Conservation (phyloP, 2,797 vertebrate species). For the Sparidentex hasta region DNA sequence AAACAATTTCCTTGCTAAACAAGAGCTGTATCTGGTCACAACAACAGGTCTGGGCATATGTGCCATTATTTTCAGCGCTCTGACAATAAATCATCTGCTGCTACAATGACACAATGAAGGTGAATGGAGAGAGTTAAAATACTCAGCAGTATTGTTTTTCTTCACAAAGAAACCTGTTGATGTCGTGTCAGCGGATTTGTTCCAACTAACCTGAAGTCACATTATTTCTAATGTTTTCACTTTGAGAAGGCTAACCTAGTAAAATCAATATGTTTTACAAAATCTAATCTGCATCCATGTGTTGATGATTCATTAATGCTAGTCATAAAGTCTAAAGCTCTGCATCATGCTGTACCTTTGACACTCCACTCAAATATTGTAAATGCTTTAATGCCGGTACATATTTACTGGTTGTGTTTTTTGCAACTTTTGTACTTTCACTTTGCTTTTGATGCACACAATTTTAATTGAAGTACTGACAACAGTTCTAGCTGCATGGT, state of each 20-base stretch:
- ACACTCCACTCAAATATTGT: neutral
- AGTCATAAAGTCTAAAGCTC: neutral
- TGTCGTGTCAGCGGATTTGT: neutral
- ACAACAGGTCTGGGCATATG: neutral
- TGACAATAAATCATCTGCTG: neutral
- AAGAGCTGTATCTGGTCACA: neutral
- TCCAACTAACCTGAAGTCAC: neutral
- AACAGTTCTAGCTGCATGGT: neutral
- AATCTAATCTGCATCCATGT: neutral
- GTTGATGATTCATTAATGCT: neutral
- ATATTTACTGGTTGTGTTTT: too few species aligned
- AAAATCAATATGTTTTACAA: neutral
- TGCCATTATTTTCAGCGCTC: neutral
- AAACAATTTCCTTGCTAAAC: slow-evolving; percentile 1
- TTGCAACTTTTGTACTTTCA: too few species aligned
- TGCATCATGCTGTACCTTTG: neutral
- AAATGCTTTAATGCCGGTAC: neutral
- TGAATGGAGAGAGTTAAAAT: neutral
- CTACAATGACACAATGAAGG: neutral
- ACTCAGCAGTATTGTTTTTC: neutral
- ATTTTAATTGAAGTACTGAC: neutral
- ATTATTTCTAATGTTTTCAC: neutral
- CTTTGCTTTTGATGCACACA: neutral
- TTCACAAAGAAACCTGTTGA: neutral
- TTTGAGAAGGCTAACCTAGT: neutral